Base-by-base conservation (phyloP, 2,797 vertebrate genomes). In the Todus mexicanus region DNA sequence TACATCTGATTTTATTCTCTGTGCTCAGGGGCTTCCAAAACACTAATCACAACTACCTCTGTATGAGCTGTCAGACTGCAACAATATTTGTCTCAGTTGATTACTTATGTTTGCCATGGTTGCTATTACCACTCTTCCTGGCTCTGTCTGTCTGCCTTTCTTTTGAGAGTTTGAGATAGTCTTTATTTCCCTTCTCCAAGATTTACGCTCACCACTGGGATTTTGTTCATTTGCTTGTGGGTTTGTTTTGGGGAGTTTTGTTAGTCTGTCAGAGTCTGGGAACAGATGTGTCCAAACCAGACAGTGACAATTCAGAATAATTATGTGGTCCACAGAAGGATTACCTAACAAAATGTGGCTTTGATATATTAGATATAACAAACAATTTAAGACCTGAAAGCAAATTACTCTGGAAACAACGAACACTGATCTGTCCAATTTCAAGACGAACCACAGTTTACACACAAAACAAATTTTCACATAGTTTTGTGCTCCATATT, bases 61-160 rank as follows among this genome's bases (percentile, higher is more conserved):
- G 6, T 56, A 51, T 37, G 40, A 93, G 40, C 60, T 92, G 74
- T 76, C 77, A 92, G 60, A 31, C 56, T 68, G 40, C 88, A 84
- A 54, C 42, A 43, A 19, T 47, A 60, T 74, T 92, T 92, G 40
- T 63, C 68, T 84, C 87, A 38, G 78, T 3, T 92, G 71, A 82
- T 90, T 87, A 71, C 15, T 84, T 71, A 37, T 35, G 11, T 84
- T 72, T 61, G 66, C 25, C 42, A 9, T 11, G 5, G 40, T 65
- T 83, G 35, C 45, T 54, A 11, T 37, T 57, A 51, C 37, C 60
- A 45, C 19, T 12, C 22, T 38, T 48, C 22, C 53, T 56, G 57
- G 19, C 15, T 76, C 45, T 42, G 45, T 10, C 10, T 54, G 16
- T 20, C 56, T 71, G 29, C 16, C 29, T 89, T 56, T 43, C 57